Percentiles rank a stretch among this genome's conserved stretches.
Evolutionary conservation across 2,113 vertebrate genomes (phyloP).

Genomic region (Ifrita kowaldi): DNA sequence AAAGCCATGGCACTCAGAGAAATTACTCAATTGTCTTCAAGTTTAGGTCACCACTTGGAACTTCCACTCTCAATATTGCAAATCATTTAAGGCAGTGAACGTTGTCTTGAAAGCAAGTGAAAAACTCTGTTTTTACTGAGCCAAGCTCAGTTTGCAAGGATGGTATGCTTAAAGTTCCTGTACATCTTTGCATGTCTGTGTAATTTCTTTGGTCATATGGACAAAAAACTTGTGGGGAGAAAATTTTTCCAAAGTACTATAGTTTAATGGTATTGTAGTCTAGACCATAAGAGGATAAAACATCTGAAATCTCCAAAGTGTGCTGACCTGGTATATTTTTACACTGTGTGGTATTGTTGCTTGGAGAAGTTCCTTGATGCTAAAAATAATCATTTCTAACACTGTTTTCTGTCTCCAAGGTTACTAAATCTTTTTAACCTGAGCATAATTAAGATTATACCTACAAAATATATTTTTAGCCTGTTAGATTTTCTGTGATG

Average conservation of each 20-base stretch:
- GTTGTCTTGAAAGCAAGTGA: neutral
- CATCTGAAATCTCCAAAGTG: constrained; percentile 14
- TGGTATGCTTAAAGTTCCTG: neutral
- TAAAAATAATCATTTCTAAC: constrained; percentile 46
- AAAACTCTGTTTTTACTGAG: neutral
- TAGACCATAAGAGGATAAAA: constrained; percentile 31
- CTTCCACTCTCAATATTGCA: neutral
- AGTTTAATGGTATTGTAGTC: neutral
- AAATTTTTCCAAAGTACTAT: neutral
- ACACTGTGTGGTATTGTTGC: constrained; percentile 47
- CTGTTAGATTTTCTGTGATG: neutral
- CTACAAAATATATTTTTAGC: constrained; percentile 28
- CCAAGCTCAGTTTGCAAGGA: neutral
- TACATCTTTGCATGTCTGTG: neutral
- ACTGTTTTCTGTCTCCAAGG: constrained; percentile 51
- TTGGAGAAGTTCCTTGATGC: constrained; percentile 45
- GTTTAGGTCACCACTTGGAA: neutral
- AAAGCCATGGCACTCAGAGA: neutral
- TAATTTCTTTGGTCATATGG: neutral
- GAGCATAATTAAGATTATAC: constrained; percentile 20
- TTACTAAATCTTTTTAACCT: constrained; percentile 40
- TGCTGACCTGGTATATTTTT: constrained; percentile 47
- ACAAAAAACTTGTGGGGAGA: neutral
- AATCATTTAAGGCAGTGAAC: neutral
- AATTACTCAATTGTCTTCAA: neutral